Base-by-base conservation (phyloP, 2,888 invertebrate species). In the Heliothis peltigera region DNA sequence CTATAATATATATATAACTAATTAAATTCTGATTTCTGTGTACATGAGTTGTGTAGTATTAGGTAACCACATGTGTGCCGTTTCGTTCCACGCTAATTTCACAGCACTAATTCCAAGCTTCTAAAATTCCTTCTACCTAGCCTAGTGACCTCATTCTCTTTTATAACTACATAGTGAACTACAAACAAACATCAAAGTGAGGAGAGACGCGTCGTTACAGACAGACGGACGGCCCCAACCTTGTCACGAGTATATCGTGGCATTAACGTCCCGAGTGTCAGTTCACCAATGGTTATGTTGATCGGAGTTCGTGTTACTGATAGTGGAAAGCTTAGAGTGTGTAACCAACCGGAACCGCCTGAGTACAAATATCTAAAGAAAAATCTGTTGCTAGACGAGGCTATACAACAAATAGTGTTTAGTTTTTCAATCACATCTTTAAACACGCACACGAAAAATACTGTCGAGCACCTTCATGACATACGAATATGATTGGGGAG, bases 171-270 rank as follows among this genome's bases (percentile, higher is more conserved):
- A 56, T 56, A 67, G 61, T 56, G 61, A 67, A 56, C 56, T 60
- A 52, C n/a, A n/a, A n/a, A n/a, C 67, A 61, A 70, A 72, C 70
- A 67, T 73, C 67, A 73, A 72, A 72, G 59, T 46, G 66, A 42
- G 51, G 51, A 66, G 60, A 55, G 70, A 25, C 61, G 47, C 52
- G 61, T 66, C 67, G 44, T 49, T 65, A 56, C 17, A 8, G 32
- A 46, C 25, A 43, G 25, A 42, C 12, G 8, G 51, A 12, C 32
- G 65, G 51, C 70, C 61, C 19, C 72, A 72, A 70, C 73, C 65
- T 70, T 72, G 73, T 52, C 47, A 21, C 3, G 49, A 22, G 35
- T 42, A n/a, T n/a, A n/a, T n/a, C n/a, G n/a, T n/a, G n/a, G 42
- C 42, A 59, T 70, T 57, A 64, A 52, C 32, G 46, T n/a, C 5